Conservation (phyloP, 1,140 invertebrate species). For the Drosophila grimshawi region DNA sequence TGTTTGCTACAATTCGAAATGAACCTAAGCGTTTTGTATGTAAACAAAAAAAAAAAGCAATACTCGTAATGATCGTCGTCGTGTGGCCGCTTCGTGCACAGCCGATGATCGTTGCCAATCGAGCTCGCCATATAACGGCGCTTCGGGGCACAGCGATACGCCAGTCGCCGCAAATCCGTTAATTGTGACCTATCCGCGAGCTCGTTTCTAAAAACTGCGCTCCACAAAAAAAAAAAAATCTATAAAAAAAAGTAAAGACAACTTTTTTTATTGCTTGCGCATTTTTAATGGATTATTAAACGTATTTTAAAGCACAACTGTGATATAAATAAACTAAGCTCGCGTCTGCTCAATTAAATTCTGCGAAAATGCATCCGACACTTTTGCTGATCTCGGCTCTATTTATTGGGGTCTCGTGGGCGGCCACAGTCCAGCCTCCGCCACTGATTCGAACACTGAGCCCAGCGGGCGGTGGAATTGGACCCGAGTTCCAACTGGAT, state of each 20-base stretch:
- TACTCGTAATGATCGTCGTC: slow-evolving; percentile 17
- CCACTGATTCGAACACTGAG: slow-evolving; percentile 67
- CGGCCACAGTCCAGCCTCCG: slow-evolving; percentile 64
- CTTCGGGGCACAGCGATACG: slow-evolving; percentile 50
- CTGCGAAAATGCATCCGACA: slow-evolving; percentile 42
- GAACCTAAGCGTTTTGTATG: slow-evolving; percentile 51
- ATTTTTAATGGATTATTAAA: slow-evolving; percentile 51
- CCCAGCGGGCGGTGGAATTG: slow-evolving; percentile 63
- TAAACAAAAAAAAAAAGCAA: slow-evolving; percentile 4
- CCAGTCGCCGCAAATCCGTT: slow-evolving; percentile 59
- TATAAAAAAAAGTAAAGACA: background rate
- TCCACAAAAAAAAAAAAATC: slow-evolving; percentile 2
- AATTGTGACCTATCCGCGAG: slow-evolving; percentile 53
- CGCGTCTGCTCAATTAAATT: slow-evolving; percentile 3
- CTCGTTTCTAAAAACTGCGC: slow-evolving; percentile 24
- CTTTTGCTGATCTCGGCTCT: slow-evolving; percentile 31
- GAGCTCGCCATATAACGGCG: slow-evolving; percentile 68
- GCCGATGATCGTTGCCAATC: slow-evolving; percentile 35
- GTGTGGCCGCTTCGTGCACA: slow-evolving; percentile 40
- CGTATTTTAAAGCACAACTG: slow-evolving; percentile 48
- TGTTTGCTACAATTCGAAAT: slow-evolving; percentile 54
- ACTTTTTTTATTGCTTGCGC: slow-evolving; percentile 18
- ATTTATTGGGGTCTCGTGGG: slow-evolving; percentile 19
- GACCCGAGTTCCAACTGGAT: slow-evolving; percentile 60
- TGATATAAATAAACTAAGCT: slow-evolving; percentile 56